These are phyloP conservation scores for Odontomyia ornata DNA, from an alignment of 2,888 invertebrate species.

Conservation along the genomic window DNA sequence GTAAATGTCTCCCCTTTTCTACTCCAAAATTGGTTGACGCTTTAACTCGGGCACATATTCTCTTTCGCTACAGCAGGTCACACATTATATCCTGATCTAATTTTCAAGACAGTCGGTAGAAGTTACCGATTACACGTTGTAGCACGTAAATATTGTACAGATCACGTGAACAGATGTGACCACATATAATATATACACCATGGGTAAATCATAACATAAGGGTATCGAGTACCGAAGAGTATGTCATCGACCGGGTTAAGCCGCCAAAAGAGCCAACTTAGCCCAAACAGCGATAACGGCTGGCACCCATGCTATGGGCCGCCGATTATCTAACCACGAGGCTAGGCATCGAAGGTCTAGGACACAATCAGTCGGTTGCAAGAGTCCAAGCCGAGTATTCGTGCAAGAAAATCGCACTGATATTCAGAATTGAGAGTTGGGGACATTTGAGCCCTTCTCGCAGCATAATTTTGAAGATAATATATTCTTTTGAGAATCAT, in stretches of 20 bases:
- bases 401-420: background rate
- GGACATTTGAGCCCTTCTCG: background rate
- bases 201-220: no score
- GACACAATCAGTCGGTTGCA: no score
- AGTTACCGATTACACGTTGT: background rate
- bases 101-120: background rate
- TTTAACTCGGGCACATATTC: no score
- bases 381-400: no score
- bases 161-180: background rate
- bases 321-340: background rate
- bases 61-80: no score
- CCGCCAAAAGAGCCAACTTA: background rate
- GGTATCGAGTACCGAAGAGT: no score
- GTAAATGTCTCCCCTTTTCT: background rate
- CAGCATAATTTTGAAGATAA: background rate
- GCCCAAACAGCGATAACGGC: no score
- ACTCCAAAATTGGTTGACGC: background rate
- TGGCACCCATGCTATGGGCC: background rate
- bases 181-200: no score
- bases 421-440: background rate
- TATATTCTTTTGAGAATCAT: no score
- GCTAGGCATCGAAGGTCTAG: no score
- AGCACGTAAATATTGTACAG: background rate
- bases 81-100: background rate
- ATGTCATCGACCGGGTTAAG: background rate